These are phyloP conservation scores for Zaprionus taronus DNA, from an alignment of 1,140 invertebrate genomes.

Conservation along the genomic window DNA sequence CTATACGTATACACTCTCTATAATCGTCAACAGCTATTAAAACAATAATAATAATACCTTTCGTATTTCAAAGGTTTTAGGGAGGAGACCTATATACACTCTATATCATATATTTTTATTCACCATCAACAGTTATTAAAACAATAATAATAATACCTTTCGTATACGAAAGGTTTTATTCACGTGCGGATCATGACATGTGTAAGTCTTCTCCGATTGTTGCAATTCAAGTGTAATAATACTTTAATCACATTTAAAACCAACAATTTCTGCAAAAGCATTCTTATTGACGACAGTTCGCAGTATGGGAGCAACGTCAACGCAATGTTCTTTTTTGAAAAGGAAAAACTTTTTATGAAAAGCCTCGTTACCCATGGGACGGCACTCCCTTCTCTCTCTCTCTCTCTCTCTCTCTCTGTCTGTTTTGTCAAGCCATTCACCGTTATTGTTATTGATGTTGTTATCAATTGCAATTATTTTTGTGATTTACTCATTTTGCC, in stretches of 20 bases:
- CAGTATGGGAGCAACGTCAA: background rate
- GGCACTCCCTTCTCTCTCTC: background rate
- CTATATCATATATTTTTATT: no score
- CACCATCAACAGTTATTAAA: no score
- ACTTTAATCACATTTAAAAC: background rate
- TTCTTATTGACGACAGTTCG: no score
- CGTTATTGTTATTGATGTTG: constrained; percentile 82
- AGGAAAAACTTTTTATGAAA: constrained; percentile 5
- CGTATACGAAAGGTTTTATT: no score
- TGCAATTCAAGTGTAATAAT: background rate
- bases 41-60: no score
- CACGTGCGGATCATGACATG: no score
- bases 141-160: no score
- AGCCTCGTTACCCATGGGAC: background rate
- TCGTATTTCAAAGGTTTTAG: no score
- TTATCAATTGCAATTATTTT: constrained; percentile 81
- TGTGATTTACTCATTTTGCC: constrained; percentile 73
- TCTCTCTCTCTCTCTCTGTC: background rate
- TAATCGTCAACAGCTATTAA: no score
- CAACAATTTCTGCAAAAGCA: background rate
- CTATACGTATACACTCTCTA: no score
- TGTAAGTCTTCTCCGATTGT: no score
- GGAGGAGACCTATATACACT: no score
- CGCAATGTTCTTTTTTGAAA: background rate
- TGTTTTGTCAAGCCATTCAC: constrained; percentile 3